Base-by-base conservation (phyloP, 1,140 invertebrate genomes). In the Coelopa frigida region DNA sequence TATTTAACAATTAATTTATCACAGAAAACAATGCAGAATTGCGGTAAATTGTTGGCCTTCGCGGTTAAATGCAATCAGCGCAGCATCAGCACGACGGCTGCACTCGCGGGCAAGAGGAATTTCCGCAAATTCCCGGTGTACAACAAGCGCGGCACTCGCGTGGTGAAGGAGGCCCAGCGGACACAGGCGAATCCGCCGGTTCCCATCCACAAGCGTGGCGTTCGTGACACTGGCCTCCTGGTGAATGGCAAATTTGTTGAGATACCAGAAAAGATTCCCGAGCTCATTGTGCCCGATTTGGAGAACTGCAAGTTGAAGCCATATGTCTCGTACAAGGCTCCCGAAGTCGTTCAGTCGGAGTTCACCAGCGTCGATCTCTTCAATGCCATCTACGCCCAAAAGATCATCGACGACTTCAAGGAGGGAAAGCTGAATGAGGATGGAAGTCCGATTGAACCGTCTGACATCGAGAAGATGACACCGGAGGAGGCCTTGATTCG, bases 251-350 rank as follows among this genome's bases (percentile, higher is more conserved):
- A 73, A 51, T 88, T 78, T 68, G 69, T 82, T 3, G 52, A 58
- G 17, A 68, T 96, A 14, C 82, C 83, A n/a, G 93, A 97, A 78
- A 90, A 86, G 81, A 81, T 94, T 51, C 91, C 93, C 10, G 86
- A 96, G 65, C 60, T 97, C 12, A 81, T 98, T 49, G 93, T 97
- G 14, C 94, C 94, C 2, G 82, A 95, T 66, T 71, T 98, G 4
- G 83, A 77, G 53, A 80, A 75, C 49, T 90, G 78, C 60, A 68
- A 82, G 72, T 72, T 98, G 20, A 94, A 94, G 70, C 90, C 94
- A 0, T 98, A 98, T 62, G 94, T 97, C 0, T 90, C 89, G 0
- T 97, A 96, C 57, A 78, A 77, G 70, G 77, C 79, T 1, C 71
- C 76, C 8, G 82, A 90, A 43, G 75, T 94, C 4, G 61, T 73